Evolutionary conservation across 2,797 vertebrate species (phyloP), one percentile per base, ranked within the genome.

Genomic region (Propithecus deckenii): DNA sequence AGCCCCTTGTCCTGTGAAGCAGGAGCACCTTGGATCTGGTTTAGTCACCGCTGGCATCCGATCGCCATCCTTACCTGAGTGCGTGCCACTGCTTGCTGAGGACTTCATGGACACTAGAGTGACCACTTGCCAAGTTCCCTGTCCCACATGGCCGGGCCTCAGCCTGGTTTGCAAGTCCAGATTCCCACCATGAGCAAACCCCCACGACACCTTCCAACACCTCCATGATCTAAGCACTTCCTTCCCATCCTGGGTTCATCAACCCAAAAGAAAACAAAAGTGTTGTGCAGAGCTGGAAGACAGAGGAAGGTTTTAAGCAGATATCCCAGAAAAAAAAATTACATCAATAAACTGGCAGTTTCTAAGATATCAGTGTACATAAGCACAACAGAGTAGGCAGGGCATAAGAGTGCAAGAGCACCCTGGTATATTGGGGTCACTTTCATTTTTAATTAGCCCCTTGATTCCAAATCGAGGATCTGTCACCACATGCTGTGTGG

Each of bases 81-180:
- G 65, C 5, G 65, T 30, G 89, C n/a, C 15, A 7, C 76, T 23
- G 95, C 92, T 93, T 50, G 65, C 89, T 48, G 80, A 97, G 91
- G 94, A 95, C 71, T 95, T 92, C 76, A 72, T 0, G 28, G 92
- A 76, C 72, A 67, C 28, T 63, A 18, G 11, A 15, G 55, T 63
- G 86, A 69, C 41, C 69, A 52, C 69, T 38, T 71, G 74, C 75
- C 63, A 38, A 78, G 43, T 30, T 89, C 71, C 75, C 92, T 50
- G 38, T 74, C 81, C 86, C 48, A 52, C 9, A 4, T 1, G 2
- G 38, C 57, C 78, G 86, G 80, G 52, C n/a, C 69, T 59, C 15
- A 22, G 14, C 46, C 65, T 48, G 32, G 75, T 71, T 38, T 93
- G 63, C 28, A 14, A 55, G 55, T 43, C 88, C 69, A 80, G 48